A percentile compares a stretch with the other conserved stretches of the same genome.
Conservation (phyloP, 2,888 invertebrate species). For the Luffia ferchaultella region DNA sequence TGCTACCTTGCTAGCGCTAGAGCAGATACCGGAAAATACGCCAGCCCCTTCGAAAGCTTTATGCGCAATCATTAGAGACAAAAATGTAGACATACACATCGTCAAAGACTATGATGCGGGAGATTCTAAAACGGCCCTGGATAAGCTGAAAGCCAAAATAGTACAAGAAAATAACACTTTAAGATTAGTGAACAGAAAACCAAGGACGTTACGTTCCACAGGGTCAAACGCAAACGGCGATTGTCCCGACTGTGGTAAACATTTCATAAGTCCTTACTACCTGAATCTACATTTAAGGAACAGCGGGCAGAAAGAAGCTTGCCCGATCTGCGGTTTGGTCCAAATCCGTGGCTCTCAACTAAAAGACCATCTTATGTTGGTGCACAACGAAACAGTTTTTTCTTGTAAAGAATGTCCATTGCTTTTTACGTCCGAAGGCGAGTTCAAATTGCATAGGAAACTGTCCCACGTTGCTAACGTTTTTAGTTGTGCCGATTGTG, state of each 20-base stretch:
- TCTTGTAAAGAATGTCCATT: slow-evolving; percentile 39
- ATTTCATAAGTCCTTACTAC: slow-evolving; percentile 36
- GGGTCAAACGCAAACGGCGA: slow-evolving; percentile 16
- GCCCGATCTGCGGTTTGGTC: slow-evolving; percentile 34
- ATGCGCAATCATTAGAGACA: slow-evolving; percentile 32
- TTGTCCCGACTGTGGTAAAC: slow-evolving; percentile 43
- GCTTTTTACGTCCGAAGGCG: slow-evolving; percentile 24
- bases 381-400: slow-evolving; percentile 26
- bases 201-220: neutral
- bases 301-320: slow-evolving; percentile 46
- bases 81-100: slow-evolving; percentile 28
- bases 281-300: slow-evolving; percentile 41
- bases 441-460: slow-evolving; percentile 28
- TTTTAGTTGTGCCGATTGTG: slow-evolving; percentile 40
- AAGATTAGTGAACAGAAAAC: neutral
- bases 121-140: neutral
- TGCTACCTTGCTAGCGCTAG: slow-evolving; percentile 27
- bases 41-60: slow-evolving; percentile 26
- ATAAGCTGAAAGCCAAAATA: neutral
- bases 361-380: slow-evolving; percentile 28
- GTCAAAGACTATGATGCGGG: slow-evolving; percentile 25
- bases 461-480: slow-evolving; percentile 29
- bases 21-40: slow-evolving; percentile 17
- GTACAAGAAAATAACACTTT: neutral
- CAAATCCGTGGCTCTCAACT: slow-evolving; percentile 30